phyloP scores from a whole-genome alignment of 2,797 vertebrate species.

The Sebastolobus alascanus region DNA sequence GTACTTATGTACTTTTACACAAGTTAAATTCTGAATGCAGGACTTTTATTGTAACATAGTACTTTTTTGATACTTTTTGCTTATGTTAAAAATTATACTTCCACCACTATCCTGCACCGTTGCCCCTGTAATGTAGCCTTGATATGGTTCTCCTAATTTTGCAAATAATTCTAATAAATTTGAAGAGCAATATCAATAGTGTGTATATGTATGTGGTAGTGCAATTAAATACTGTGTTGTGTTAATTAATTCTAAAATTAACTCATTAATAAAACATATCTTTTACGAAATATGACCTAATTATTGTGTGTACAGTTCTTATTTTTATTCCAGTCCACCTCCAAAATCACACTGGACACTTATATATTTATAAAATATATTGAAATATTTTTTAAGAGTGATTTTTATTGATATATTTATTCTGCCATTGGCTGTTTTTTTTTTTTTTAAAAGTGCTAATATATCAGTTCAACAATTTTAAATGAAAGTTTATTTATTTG shows the following conservation, averaged over 20 bases:
- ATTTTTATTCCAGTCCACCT: background rate
- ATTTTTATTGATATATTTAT: background rate
- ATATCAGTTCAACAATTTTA: background rate
- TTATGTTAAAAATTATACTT: background rate
- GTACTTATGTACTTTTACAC: background rate
- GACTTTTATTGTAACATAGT: background rate
- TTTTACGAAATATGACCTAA: background rate
- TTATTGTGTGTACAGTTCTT: background rate
- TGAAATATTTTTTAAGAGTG: background rate
- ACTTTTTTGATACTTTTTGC: background rate
- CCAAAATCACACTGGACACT: background rate
- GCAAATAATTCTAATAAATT: background rate
- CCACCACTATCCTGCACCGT: background rate
- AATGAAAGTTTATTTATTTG: background rate
- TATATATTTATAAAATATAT: background rate
- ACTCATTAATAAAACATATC: background rate
- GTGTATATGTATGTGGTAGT: background rate
- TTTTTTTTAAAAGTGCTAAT: background rate
- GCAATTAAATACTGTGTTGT: background rate
- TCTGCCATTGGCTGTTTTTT: background rate
- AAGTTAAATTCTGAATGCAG: background rate
- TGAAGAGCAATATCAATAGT: background rate
- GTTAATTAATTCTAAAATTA: background rate
- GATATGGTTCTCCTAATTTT: background rate
- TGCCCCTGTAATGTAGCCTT: background rate